Base-by-base conservation (phyloP, 2,888 invertebrate species). In the Drosophila tanythrix region DNA sequence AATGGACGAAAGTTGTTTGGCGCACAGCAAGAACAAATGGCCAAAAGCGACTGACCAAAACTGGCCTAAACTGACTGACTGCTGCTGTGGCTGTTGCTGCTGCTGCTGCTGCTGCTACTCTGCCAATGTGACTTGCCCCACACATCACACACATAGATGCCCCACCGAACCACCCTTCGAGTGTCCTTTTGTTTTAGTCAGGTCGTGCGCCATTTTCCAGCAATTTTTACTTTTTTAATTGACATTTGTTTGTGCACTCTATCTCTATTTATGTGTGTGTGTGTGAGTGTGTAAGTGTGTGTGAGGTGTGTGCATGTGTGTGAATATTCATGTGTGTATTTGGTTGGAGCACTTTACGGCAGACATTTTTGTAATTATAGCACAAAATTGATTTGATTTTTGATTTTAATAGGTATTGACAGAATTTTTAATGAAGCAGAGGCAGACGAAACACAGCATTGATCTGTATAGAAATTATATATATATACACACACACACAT, bases 371-470 rank as follows among this genome's bases (percentile, higher is more conserved):
- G 88, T 89, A 87, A 87, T 87, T 87, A 87, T 84, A 82, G 81
- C 70, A 81, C 76, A 87, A 89, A 89, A 89, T 86, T 87, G 85
- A 86, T 87, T 87, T 89, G 86, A 89, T 87, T 87, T 89, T 84
- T 84, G 89, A 88, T 79, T 82, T 81, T 89, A 88, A 89, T 87
- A 89, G 81, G 84, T 87, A 87, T 89, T 89, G 86, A 87, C 89
- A 89, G 86, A 71, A 79, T 82, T 89, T 83, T 84, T 84, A 87
- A 87, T 89, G 81, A 84, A 81, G 66, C 35, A 46, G 56, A 53
- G 70, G 56, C 70, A 43, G 51, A 35, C 40, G 38, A 46, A 48
- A 61, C 33, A 13, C 52, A 61, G 29, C 48, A 60, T 57, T 31
- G 52, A 70, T 51, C 27, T 52, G 3, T 21, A 21, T n/a, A 33